Evolutionary conservation across 1,140 invertebrate genomes (phyloP).

Genomic region (Pseudomyrmex cubaensis): DNA sequence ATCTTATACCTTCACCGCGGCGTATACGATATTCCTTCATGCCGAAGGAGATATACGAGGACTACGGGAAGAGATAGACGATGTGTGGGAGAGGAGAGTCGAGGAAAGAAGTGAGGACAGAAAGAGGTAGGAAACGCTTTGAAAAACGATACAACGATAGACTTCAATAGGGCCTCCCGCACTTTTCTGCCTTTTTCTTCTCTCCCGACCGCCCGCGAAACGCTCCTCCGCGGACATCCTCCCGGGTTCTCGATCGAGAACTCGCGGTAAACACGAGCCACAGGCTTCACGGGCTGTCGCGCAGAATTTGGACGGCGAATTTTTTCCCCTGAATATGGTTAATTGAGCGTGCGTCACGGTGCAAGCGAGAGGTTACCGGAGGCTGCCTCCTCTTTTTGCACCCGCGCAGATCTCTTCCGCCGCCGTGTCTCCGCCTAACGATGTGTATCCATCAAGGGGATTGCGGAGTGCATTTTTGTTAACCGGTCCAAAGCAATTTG

Average conservation of each 20-base stretch:
- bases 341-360: slow-evolving; percentile 80
- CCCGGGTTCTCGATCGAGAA: slow-evolving; percentile 41
- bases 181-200: slow-evolving; percentile 48
- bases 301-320: slow-evolving; percentile 80
- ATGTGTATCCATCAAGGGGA: background rate
- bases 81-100: slow-evolving; percentile 1
- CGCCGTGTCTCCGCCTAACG: background rate
- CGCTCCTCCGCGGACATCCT: slow-evolving; percentile 7
- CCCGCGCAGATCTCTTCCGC: background rate
- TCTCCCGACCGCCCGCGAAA: background rate
- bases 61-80: slow-evolving; percentile 54
- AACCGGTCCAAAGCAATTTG: slow-evolving; percentile 11
- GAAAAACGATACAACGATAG: slow-evolving; percentile 81
- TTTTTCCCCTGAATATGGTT: slow-evolving; percentile 80
- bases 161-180: slow-evolving; percentile 60
- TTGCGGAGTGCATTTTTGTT: slow-evolving; percentile 4
- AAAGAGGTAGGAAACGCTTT: slow-evolving; percentile 71
- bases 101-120: slow-evolving; percentile 66
- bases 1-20: slow-evolving; percentile 78
- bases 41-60: slow-evolving; percentile 60
- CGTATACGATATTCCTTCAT: slow-evolving; percentile 66
- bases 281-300: slow-evolving; percentile 83
- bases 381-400: slow-evolving; percentile 65
- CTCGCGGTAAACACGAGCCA: slow-evolving; percentile 78
- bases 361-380: slow-evolving; percentile 73